Conservation (phyloP, 2,797 vertebrate species). For the Galagoides demidoff region DNA sequence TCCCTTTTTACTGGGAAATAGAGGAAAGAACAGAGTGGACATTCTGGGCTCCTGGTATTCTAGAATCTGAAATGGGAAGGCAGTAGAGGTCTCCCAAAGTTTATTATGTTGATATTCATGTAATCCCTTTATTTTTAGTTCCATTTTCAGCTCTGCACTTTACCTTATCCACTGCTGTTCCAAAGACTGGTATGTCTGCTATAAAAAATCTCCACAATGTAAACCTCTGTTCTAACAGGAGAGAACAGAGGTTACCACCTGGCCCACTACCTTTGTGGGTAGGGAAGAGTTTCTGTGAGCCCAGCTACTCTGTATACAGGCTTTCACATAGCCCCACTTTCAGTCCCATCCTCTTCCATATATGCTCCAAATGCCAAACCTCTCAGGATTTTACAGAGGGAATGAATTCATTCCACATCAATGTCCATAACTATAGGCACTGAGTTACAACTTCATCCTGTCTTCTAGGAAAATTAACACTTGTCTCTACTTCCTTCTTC, state of each 20-base stretch:
- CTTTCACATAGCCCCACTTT: neutral
- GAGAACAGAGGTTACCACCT: too few species aligned
- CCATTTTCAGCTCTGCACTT: neutral
- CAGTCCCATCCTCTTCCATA: neutral
- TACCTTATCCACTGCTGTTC: neutral
- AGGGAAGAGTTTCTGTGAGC: accelerated
- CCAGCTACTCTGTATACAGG: neutral
- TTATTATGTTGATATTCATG: neutral
- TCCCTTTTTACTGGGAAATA: neutral
- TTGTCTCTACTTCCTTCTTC: neutral
- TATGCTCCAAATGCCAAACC: too few species aligned
- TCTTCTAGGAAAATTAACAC: too few species aligned
- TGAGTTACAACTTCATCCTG: neutral
- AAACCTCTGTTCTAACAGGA: neutral
- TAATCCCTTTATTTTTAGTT: neutral
- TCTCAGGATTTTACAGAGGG: neutral
- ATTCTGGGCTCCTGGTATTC: neutral
- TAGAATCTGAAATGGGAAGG: neutral
- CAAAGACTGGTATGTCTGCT: neutral
- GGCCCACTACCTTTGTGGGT: accelerated
- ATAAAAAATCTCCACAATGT: neutral
- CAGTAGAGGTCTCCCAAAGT: neutral
- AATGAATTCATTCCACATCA: neutral
- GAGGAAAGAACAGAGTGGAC: neutral
- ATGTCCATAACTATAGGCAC: neutral